Conservation (phyloP, 2,888 invertebrate species). For the Ormyrus nitidulus region DNA sequence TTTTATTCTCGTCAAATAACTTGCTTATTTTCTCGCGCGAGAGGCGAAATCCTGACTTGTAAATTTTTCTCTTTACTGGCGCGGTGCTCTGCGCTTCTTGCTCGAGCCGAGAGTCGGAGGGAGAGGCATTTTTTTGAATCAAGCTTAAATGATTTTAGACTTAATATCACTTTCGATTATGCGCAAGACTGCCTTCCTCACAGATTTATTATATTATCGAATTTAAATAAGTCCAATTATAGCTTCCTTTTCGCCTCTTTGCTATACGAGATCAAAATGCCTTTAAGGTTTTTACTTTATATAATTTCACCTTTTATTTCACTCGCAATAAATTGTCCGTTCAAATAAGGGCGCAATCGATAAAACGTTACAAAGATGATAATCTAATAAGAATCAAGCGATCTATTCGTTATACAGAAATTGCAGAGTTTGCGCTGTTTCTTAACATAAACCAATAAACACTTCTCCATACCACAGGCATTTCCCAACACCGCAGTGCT, state of each 20-base stretch:
- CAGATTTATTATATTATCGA: slow-evolving; percentile 45
- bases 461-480: too few species aligned
- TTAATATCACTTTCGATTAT: slow-evolving; percentile 51
- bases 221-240: slow-evolving; percentile 32
- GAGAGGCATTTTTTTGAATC: not conserved
- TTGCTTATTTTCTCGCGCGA: slow-evolving; percentile 50
- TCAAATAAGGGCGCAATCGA: too few species aligned
- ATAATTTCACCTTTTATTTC: too few species aligned
- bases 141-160: slow-evolving; percentile 43
- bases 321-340: too few species aligned
- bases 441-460: too few species aligned
- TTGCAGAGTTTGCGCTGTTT: too few species aligned
- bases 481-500: too few species aligned
- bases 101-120: slow-evolving; percentile 5
- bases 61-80: slow-evolving; percentile 50
- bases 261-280: too few species aligned
- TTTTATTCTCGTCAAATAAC: slow-evolving; percentile 53
- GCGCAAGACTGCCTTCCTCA: slow-evolving; percentile 39
- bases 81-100: not conserved
- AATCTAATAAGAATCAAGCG: too few species aligned
- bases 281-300: too few species aligned
- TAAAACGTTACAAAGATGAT: too few species aligned
- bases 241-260: not conserved
- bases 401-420: too few species aligned
- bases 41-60: slow-evolving; percentile 37